Evolutionary conservation across 53 echinoderm and acorn worm species (phyloP).

Genomic region (Luidia sarsii): DNA sequence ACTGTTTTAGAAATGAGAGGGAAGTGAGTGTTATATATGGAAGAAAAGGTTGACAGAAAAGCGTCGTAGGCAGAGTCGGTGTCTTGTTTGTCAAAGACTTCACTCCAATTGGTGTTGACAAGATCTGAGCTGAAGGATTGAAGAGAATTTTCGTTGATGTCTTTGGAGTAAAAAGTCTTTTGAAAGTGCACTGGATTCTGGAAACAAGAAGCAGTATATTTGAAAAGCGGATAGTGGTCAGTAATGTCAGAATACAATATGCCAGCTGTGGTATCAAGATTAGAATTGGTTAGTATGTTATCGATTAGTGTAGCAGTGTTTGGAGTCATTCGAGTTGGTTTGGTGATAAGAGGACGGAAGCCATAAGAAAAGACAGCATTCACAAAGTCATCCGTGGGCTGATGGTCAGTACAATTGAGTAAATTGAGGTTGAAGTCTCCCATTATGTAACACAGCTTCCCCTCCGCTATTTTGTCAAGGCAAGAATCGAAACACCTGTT

Average conservation of each 20-base stretch:
- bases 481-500: conserved; percentile 3
- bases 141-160: background rate
- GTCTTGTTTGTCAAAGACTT: background rate
- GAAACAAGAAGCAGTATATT: background rate
- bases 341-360: background rate
- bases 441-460: conserved; percentile 23
- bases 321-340: background rate
- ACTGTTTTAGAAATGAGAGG: background rate
- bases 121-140: conserved; percentile 1
- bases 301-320: background rate
- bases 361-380: conserved; percentile 3
- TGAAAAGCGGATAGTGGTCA: conserved; percentile 18
- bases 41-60: background rate
- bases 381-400: conserved; percentile 29
- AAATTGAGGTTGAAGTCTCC: conserved; percentile 21
- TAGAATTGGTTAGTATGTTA: background rate
- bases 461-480: conserved; percentile 1
- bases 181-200: background rate
- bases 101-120: background rate
- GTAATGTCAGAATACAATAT: conserved; percentile 10
- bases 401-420: conserved; percentile 7
- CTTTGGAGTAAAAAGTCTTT: background rate
- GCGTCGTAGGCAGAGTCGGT: background rate
- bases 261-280: background rate
- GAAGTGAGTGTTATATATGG: background rate